Evolutionary conservation across 1,140 invertebrate species (phyloP), one percentile per base, ranked within the genome.

Genomic region (Fopius arisanus): DNA sequence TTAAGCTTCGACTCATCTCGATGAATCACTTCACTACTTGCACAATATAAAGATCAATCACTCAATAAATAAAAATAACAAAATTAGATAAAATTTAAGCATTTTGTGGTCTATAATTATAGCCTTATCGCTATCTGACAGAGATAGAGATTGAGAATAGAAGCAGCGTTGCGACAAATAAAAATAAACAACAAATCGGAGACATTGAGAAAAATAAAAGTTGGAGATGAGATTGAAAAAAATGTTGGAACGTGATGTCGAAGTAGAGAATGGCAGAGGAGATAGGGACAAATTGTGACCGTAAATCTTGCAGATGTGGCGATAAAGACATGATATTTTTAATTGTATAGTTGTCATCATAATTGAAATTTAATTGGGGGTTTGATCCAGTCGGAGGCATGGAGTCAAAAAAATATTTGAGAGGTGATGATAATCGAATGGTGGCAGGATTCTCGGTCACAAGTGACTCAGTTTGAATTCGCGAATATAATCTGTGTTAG

Each of bases 401-500:
- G n/a, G 16, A 48, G 14, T 48, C 2, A 48, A 48, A 48, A n/a
- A 12, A 26, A 2, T 26, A 26, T 23, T 26, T 26, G 23, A 59
- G 54, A 19, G 67, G 10, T 59, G 21, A 54, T 54, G 21, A 59
- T 23, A 59, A 14, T 59, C 5, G 23, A 59, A 59, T 59, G 54
- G 23, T 59, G 23, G 54, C 54, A 59, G 19, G 54, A 59, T 59
- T 59, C 10, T 59, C 54, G 54, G 54, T 59, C 54, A 59, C 54
- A 26, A 28, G 54, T 59, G 54, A 59, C 23, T 59, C 19, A 48
- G 23, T 59, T 16, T 28, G 31, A 37, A 43, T 19, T 67, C 67
- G 68, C 67, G 29, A 65, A 51, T 29, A 51, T 67, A 29, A 66
- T 69, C 73, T 76, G 54, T 75, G 67, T 79, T 78, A 75, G 70